Base-by-base conservation (phyloP, 2,888 invertebrate species). In the Nomada lathburiana region DNA sequence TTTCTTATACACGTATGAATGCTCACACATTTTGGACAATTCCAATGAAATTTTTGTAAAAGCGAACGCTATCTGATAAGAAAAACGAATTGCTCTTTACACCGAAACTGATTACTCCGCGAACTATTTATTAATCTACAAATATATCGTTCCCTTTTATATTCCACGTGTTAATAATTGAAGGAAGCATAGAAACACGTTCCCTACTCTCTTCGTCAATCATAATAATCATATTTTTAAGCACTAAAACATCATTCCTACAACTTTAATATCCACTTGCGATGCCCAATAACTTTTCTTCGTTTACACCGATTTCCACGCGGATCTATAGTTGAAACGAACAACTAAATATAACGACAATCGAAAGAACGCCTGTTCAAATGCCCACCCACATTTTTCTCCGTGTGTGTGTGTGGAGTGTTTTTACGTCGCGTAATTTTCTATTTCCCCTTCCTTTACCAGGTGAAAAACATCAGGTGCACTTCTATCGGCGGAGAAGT, bases 391-490 rank as follows among this genome's bases (percentile, higher is more conserved):
- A 16, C 16, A 18, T 53, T 16, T 29, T 13, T 18, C 13, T 23
- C 18, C 5, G 18, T 1, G 7, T 3, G 18, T 1, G 7, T 3
- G 9, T 23, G 23, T 10, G 55, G 42, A 11, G 9, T 44, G 20
- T 62, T 63, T 59, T 44, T n/a, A 44, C 65, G 18, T 29, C 11
- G 23, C 20, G 57, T 18, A 75, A 63, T 52, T 71, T 65, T 57
- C 65, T 20, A n/a, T n/a, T 47, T 29, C 29, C 10, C 57, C 63
- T 71, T 55, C 50, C 71, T 80, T 69, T 76, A 70, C 59, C 47
- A 59, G 57, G 65, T 55, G 69, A 77, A 80, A 85, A 80, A 73
- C 67, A 81, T 70, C 53, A 60, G 44, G 47, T 57, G 55, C 59
- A 2, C 42, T 23, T 50, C 70, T 36, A 77, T 76, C 64, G n/a